A percentile compares a stretch with the other conserved stretches of the same genome.
Evolutionary conservation across 2,797 vertebrate genomes (phyloP).

Genomic region (Orientallactaga sibirica): DNA sequence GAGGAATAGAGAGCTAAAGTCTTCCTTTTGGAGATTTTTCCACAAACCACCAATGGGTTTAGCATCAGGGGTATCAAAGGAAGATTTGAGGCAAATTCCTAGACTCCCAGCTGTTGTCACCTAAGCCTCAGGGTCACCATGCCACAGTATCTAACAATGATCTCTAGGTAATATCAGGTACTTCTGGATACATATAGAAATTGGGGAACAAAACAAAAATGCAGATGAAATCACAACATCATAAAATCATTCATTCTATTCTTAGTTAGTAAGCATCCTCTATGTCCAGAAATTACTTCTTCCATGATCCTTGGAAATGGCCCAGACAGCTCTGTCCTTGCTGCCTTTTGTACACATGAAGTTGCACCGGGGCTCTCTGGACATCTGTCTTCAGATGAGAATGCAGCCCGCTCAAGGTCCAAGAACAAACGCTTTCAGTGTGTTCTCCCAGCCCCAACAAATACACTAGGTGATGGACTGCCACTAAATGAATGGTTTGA

Average conservation of each 20-base stretch:
- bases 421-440: conserved; percentile 10
- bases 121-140: neutral
- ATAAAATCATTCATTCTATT: neutral
- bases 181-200: neutral
- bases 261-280: neutral
- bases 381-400: neutral
- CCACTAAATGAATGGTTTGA: neutral
- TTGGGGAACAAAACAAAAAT: neutral
- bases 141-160: neutral
- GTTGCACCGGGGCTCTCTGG: neutral
- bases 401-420: neutral
- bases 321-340: neutral
- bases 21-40: neutral
- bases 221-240: neutral
- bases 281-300: neutral
- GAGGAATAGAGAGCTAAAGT: conserved; percentile 4
- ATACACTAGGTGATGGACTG: neutral
- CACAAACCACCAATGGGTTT: neutral
- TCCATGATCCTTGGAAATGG: neutral
- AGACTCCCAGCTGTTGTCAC: neutral
- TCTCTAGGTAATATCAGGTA: neutral
- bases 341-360: neutral
- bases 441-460: neutral
- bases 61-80: neutral
- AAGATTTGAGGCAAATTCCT: neutral